A percentile compares a stretch with the other conserved stretches of the same genome.
Conservation (phyloP, 1,140 invertebrate genomes). For the Habropoda laboriosa region DNA sequence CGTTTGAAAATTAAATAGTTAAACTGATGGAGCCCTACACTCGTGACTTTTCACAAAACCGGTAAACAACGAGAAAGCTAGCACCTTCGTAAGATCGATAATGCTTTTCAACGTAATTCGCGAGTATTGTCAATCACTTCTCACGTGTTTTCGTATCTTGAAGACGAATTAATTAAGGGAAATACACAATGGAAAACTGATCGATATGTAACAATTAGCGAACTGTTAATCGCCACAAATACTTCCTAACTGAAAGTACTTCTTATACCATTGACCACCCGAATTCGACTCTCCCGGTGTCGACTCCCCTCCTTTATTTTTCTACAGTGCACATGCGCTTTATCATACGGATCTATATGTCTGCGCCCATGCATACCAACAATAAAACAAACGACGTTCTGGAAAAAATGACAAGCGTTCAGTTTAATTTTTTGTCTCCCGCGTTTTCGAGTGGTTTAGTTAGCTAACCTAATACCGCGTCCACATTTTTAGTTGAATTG, state of each 20-base stretch:
- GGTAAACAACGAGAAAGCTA: neutral
- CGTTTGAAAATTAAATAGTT: neutral
- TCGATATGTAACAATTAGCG: neutral
- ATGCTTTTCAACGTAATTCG: neutral
- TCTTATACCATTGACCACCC: constrained; percentile 19
- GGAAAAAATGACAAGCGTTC: neutral
- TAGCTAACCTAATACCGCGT: neutral
- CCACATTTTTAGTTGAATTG: neutral
- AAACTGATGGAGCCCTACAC: constrained; percentile 13
- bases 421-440: neutral
- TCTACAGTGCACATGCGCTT: constrained; percentile 34
- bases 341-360: neutral
- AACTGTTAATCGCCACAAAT: neutral
- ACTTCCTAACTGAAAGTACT: neutral
- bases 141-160: neutral
- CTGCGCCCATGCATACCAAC: neutral
- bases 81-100: constrained; percentile 16
- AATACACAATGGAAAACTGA: neutral
- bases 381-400: neutral
- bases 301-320: neutral
- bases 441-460: neutral
- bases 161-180: neutral
- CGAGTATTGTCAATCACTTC: neutral
- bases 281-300: constrained; percentile 37
- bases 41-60: constrained; percentile 6